phyloP scores from a whole-genome alignment of 2,797 vertebrate genomes.

The Myioborus melanocephalus region DNA sequence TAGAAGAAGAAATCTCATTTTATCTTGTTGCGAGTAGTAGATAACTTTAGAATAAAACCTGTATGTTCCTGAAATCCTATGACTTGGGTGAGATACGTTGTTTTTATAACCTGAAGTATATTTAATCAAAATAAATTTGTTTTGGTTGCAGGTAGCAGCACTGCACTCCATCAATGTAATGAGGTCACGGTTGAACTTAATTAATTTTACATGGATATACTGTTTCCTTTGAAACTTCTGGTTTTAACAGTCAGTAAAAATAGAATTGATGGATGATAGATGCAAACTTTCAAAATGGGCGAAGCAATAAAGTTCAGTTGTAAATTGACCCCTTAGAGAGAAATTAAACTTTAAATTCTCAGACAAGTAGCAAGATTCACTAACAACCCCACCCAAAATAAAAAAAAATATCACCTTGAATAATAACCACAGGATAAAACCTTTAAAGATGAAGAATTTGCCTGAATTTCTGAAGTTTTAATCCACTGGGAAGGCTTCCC shows the following conservation, averaged over 20 bases:
- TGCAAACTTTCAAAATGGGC: neutral
- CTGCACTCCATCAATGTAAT: constrained; percentile 32
- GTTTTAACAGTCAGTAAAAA: neutral
- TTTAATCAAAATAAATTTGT: constrained; percentile 48
- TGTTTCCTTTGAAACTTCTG: constrained; percentile 14
- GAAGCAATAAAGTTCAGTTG: neutral
- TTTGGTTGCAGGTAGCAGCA: constrained; percentile 29
- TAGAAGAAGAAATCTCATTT: neutral
- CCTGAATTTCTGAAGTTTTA: neutral
- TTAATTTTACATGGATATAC: constrained; percentile 50
- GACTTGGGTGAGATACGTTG: neutral
- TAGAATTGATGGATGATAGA: constrained; percentile 17
- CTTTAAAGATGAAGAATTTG: neutral
- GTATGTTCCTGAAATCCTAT: neutral
- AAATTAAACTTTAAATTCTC: constrained; percentile 20
- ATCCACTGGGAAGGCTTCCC: too few relatives aligned
- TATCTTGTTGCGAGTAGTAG: neutral
- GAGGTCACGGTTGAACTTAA: constrained; percentile 10
- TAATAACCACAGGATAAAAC: neutral
- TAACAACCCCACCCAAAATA: neutral
- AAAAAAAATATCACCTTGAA: neutral
- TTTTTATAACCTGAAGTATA: constrained; percentile 20
- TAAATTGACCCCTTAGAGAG: constrained; percentile 1
- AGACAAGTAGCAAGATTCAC: neutral
- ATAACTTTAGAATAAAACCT: neutral